Conservation (phyloP, 2,797 vertebrate species). For the Microctenopoma stevenorrisi region DNA sequence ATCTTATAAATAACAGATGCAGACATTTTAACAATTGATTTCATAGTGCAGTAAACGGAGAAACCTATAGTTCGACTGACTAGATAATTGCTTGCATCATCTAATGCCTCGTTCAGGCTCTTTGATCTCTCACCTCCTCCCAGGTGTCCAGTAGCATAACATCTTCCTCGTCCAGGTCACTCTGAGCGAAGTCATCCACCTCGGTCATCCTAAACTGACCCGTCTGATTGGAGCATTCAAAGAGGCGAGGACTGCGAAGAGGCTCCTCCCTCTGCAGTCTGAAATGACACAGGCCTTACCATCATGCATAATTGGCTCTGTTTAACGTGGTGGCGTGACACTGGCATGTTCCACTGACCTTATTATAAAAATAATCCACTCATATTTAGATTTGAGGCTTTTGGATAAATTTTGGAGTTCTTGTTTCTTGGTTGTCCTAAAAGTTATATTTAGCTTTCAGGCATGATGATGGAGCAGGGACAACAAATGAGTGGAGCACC, state of each 20-base stretch:
- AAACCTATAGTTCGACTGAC: no score
- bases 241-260: conserved; percentile 86
- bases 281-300: conserved; percentile 26
- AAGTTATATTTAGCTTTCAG: not conserved
- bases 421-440: conserved; percentile 5
- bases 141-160: conserved; percentile 94
- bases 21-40: not conserved
- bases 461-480: not conserved
- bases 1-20: conserved; percentile 71
- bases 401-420: conserved; percentile 4
- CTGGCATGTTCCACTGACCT: conserved; percentile 38
- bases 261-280: conserved; percentile 85
- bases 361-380: conserved; percentile 43
- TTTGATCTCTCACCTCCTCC: conserved; percentile 88
- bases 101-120: not conserved
- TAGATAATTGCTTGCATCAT: no score
- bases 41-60: no score
- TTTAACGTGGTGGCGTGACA: conserved; percentile 10
- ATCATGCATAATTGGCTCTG: conserved; percentile 22
- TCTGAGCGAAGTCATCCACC: conserved; percentile 87
- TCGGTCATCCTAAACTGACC: conserved; percentile 90
- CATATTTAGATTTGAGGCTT: conserved; percentile 45
- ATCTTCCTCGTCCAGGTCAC: conserved; percentile 92
- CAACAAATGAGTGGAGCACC: not conserved
- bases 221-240: conserved; percentile 94